Evolutionary conservation across 2,113 vertebrate species (phyloP).

Genomic region (Corythornis madagascariensis): DNA sequence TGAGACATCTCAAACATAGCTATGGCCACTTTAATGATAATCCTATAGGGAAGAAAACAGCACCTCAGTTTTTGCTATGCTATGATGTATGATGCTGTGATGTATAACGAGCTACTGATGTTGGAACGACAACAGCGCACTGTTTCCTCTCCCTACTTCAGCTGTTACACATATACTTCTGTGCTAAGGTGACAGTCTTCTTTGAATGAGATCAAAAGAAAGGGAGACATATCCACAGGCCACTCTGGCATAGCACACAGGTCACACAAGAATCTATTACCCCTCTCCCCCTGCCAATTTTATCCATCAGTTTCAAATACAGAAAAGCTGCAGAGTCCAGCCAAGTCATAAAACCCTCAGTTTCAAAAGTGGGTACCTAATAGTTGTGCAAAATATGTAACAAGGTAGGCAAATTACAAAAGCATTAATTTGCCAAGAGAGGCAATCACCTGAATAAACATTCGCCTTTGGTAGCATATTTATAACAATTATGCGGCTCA

Average conservation of each 20-base stretch:
- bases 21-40: neutral
- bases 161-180: conserved; percentile 3
- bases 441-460: neutral
- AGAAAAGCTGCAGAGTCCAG: conserved; percentile 60
- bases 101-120: too few relatives aligned
- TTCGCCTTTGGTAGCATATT: neutral
- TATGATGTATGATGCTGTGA: conserved; percentile 3
- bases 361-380: neutral
- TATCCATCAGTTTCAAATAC: conserved; percentile 77
- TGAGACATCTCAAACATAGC: too few relatives aligned
- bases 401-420: neutral
- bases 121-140: neutral
- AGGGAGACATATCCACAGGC: conserved; percentile 72
- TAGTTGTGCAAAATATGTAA: neutral
- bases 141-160: conserved; percentile 61
- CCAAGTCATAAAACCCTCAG: neutral
- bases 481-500: neutral
- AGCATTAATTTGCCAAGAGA: neutral
- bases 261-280: conserved; percentile 66
- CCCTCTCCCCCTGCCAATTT: conserved; percentile 50
- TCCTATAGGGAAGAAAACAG: neutral
- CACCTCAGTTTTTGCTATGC: conserved; percentile 46
- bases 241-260: conserved; percentile 40
- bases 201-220: conserved; percentile 63
- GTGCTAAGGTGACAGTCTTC: conserved; percentile 54